Percentiles rank a stretch among this genome's conserved stretches.
Evolutionary conservation across 1,140 invertebrate genomes (phyloP).

Genomic region (Trialeurodes vaporariorum): DNA sequence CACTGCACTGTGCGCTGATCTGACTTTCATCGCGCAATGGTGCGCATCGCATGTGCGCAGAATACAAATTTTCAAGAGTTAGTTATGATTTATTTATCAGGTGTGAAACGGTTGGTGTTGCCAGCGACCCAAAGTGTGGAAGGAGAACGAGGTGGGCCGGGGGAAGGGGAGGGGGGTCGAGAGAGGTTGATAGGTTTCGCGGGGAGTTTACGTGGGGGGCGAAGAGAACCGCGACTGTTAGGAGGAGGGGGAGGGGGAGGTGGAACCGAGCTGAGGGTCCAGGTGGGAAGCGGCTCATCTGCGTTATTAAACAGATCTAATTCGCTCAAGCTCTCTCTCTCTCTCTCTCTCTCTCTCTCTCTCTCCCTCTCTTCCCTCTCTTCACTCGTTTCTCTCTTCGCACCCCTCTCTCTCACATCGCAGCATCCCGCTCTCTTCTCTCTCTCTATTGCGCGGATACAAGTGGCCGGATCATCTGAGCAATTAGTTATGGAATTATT

Average conservation of each 20-base stretch:
- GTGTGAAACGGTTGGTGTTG: background rate
- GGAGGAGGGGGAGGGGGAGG: background rate
- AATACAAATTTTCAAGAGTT: conserved; percentile 1
- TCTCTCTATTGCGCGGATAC: too few species aligned
- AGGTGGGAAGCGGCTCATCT: background rate
- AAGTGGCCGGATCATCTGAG: background rate
- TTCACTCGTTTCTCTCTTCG: too few species aligned
- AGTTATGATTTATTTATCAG: conserved; percentile 1
- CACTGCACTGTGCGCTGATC: too few species aligned
- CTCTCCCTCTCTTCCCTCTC: too few species aligned
- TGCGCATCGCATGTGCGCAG: background rate
- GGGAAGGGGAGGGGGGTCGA: background rate
- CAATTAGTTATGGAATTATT: conserved; percentile 1
- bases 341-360: too few species aligned
- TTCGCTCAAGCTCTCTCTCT: background rate
- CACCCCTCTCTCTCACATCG: too few species aligned
- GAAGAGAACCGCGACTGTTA: too few species aligned
- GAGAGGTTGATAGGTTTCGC: too few species aligned
- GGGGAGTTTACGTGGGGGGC: too few species aligned
- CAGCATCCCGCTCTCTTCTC: too few species aligned
- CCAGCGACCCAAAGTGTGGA: background rate
- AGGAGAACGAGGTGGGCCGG: background rate
- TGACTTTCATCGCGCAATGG: too few species aligned
- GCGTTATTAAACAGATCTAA: background rate
- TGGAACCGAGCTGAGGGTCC: background rate